Evolutionary conservation across 1,140 invertebrate genomes (phyloP), one percentile per base, ranked within the genome.

Genomic region (Pogonus chalceus): DNA sequence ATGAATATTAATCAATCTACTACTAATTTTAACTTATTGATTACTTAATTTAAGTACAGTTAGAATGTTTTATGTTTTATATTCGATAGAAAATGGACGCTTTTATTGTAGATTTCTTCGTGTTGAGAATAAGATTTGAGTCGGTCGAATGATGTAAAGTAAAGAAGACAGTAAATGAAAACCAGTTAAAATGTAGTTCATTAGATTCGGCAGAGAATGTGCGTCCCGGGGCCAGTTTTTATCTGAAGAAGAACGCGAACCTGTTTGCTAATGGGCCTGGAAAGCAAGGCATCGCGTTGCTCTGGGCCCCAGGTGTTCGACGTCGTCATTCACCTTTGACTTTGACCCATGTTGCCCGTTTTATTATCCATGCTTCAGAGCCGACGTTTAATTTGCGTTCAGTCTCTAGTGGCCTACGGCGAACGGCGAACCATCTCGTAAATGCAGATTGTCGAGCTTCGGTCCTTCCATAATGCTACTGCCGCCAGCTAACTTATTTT

Each of bases 231-330:
- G 37, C 37, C 4, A 43, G 37, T 43, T 43, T 43, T 43, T 43
- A 43, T 43, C 37, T 43, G 18, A 43, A 43, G 37, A 43, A 7
- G 37, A 12, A 10, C 7, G 37, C 18, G 37, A 43, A 43, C 14
- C 14, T 14, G 26, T 14, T 4, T 31, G 26, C 26, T 4, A 14
- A 14, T 31, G 26, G 26, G 7, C 7, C 7, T 4, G 26, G 26
- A 4, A 31, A 14, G 26, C 4, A 16, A 43, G 37, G 9, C 14
- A 16, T 7, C 18, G 9, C 37, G 18, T n/a, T n/a, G n/a, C n/a
- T n/a, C n/a, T n/a, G n/a, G n/a, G 37, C 37, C 37, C 37, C 37
- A 43, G 37, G 37, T 43, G 37, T 43, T 43, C n/a, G n/a, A n/a
- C n/a, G n/a, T 43, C 37, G 37, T 12, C 37, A 43, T 43, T 43